Percentiles rank a stretch among this genome's conserved stretches.
These are phyloP conservation scores for Hemibagrus guttatus DNA, from an alignment of 2,797 vertebrate species.

Conservation along the genomic window DNA sequence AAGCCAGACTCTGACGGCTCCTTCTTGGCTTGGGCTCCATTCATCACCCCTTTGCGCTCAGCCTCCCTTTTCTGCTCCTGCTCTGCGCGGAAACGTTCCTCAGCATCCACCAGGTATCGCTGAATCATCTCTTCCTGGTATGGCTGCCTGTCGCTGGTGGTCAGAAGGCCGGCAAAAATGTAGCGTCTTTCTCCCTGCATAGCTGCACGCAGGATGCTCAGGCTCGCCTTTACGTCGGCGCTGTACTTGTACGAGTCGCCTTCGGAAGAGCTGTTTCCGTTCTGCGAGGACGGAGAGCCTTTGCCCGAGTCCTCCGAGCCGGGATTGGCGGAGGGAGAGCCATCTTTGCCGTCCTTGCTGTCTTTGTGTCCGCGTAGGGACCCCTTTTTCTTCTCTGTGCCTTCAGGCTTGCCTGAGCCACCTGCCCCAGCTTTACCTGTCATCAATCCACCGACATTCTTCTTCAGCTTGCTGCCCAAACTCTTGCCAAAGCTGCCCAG, in stretches of 20 bases:
- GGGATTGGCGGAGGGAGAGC: conserved; percentile 69
- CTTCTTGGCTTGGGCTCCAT: conserved; percentile 65
- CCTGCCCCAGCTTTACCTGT: conserved; percentile 76
- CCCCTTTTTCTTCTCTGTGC: conserved; percentile 87
- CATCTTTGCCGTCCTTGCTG: conserved; percentile 88
- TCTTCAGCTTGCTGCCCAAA: conserved; percentile 92
- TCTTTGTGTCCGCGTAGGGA: conserved; percentile 84
- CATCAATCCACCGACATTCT: conserved; percentile 96
- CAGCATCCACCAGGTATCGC: conserved; percentile 86
- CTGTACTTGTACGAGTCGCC: conserved; percentile 83
- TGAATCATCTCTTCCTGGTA: conserved; percentile 99
- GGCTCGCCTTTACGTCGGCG: conserved; percentile 87
- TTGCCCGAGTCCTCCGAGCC: conserved; percentile 79
- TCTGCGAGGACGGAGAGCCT: conserved; percentile 60
- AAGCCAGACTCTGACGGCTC: conserved; percentile 61
- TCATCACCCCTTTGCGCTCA: conserved; percentile 76
- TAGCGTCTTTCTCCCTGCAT: conserved; percentile 94
- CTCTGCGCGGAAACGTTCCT: conserved; percentile 87
- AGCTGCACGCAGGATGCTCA: conserved; percentile 84
- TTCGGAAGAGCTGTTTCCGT: conserved; percentile 72
- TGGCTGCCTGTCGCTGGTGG: conserved; percentile 89
- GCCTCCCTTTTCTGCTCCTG: conserved; percentile 85
- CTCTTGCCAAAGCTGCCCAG: conserved; percentile 96
- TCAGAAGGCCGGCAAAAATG: conserved; percentile 87
- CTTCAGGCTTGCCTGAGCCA: conserved; percentile 68